A percentile compares a stretch with the other conserved stretches of the same genome.
phyloP scores from a whole-genome alignment of 2,113 vertebrate genomes.

The Chionodraco myersi region DNA sequence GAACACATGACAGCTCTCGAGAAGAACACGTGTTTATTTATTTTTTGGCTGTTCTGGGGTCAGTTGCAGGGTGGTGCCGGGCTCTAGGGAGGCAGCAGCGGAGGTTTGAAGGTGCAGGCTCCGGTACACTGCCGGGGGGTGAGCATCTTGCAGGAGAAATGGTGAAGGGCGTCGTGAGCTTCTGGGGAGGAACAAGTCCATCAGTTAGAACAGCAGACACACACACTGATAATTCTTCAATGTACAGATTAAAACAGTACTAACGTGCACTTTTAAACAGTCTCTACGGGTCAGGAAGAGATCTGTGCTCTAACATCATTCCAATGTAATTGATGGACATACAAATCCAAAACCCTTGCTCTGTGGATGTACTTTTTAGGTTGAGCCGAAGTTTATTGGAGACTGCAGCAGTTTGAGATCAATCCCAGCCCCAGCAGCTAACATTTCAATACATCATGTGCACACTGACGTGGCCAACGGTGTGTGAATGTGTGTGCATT shows the following conservation, averaged over 20 bases:
- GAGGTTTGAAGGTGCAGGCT: slow-evolving; percentile 95
- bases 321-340: too few species aligned
- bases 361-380: background rate
- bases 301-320: background rate
- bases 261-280: background rate
- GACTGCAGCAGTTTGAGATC: background rate
- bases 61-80: slow-evolving; percentile 27
- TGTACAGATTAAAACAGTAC: slow-evolving; percentile 9
- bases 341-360: background rate
- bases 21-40: slow-evolving; percentile 5
- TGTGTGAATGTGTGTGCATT: too few species aligned
- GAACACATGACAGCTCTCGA: slow-evolving; percentile 41
- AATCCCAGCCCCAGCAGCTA: too few species aligned
- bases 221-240: background rate
- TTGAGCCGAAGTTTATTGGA: background rate
- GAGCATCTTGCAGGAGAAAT: slow-evolving; percentile 98
- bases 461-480: too few species aligned
- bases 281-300: background rate
- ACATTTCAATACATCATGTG: too few species aligned
- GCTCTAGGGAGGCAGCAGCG: slow-evolving; percentile 90
- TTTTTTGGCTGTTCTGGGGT: slow-evolving; percentile 62
- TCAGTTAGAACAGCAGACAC: slow-evolving; percentile 52
- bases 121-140: slow-evolving; percentile 93
- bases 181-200: slow-evolving; percentile 83
- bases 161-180: slow-evolving; percentile 94